These are phyloP conservation scores for Fragum sueziense DNA, from an alignment of 2,888 invertebrate genomes.

Conservation along the genomic window DNA sequence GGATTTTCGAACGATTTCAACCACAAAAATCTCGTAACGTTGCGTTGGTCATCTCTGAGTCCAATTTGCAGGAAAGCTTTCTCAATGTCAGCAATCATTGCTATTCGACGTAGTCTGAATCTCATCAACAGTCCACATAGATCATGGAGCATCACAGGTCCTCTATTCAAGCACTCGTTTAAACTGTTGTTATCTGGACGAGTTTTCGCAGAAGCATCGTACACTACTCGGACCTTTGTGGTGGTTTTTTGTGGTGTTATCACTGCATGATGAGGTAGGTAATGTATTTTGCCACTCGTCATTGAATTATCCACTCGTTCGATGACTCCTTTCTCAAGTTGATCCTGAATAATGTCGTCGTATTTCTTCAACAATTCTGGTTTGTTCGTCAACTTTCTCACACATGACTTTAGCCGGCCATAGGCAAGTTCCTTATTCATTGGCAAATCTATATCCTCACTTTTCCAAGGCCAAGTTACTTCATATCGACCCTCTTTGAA, in stretches of 20 bases:
- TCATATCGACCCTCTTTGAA: conserved; percentile 8
- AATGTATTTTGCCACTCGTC: neutral
- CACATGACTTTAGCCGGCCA: too few relatives aligned
- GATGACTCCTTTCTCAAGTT: conserved; percentile 7
- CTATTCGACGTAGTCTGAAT: conserved; percentile 23
- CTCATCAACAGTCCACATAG: too few relatives aligned
- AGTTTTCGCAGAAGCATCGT: conserved; percentile 18
- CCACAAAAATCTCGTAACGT: conserved; percentile 41
- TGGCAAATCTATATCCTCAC: too few relatives aligned
- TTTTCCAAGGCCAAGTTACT: too few relatives aligned
- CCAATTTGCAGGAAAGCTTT: too few relatives aligned
- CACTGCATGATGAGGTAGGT: conserved; percentile 5
- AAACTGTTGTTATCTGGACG: conserved; percentile 18
- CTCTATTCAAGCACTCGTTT: conserved; percentile 35
- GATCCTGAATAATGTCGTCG: conserved; percentile 5
- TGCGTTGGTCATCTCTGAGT: conserved; percentile 26
- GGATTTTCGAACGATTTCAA: conserved; percentile 16
- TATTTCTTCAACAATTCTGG: neutral
- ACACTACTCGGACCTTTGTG: too few relatives aligned
- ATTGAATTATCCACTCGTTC: neutral
- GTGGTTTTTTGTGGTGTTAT: conserved; percentile 14
- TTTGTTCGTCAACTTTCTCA: too few relatives aligned
- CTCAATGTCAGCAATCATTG: conserved; percentile 17
- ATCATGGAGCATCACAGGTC: too few relatives aligned
- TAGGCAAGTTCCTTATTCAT: too few relatives aligned